Evolutionary conservation across 2,113 vertebrate species (phyloP), one percentile per base, ranked within the genome.

Genomic region (Manacus vitellinus): DNA sequence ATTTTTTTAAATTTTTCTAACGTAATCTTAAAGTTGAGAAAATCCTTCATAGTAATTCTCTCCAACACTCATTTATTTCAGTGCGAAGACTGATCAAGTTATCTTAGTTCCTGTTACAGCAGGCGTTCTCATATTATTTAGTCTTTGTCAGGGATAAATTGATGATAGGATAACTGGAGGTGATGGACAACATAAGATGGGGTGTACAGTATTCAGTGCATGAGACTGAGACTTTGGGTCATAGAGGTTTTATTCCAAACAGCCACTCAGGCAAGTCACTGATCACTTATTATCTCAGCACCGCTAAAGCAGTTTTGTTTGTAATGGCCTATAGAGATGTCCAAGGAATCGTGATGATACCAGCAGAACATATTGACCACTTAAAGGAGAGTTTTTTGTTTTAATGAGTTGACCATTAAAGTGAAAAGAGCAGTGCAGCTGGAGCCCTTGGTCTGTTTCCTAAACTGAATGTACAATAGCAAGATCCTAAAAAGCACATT

Each of bases 221-320:
- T 0, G 0, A 47, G 41, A 21, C 23, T 35, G 41, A 70, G 16
- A 39, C 52, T 49, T 82, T 0, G 0, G 54, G 28, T 79, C 43
- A 4, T 20, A n/a, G 52, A 46, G 39, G 5, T 74, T 92, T 87
- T 70, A 46, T 82, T 94, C 51, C 12, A 14, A 71, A 65, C 17
- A 67, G 51, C 46, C 28, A 31, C 39, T 75, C 22, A 30, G 39
- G 35, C 24, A 39, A 43, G 47, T 66, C 77, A 46, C 54, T 46
- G 52, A 43, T 35, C 21, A 16, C 39, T 70, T 56, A 14, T 1
- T 62, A 31, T 41, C 37, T 89, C 37, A 66, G 52, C 55, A 47
- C 41, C 6, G 3, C 66, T 73, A 6, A 56, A 66, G 30, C 30
- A 37, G 2, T 79, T 82, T 17, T 68, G 55, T 72, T 76, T 70